phyloP scores from a whole-genome alignment of 2,113 vertebrate genomes.

The Limanda limanda region DNA sequence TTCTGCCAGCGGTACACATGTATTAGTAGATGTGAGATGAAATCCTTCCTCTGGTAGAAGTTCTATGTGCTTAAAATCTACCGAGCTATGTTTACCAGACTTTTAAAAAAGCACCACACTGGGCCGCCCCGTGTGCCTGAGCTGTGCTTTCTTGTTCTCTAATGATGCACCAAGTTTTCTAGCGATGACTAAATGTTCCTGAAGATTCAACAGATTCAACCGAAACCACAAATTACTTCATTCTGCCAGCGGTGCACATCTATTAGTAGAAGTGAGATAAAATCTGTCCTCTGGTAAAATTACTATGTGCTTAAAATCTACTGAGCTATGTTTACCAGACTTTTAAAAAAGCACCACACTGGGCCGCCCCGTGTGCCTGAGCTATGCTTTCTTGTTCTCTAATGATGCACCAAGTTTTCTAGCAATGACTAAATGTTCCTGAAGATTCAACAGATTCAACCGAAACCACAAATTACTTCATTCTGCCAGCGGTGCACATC shows the following conservation, averaged over 20 bases:
- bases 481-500: slow-evolving; percentile 9
- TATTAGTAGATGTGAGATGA: slow-evolving; percentile 40
- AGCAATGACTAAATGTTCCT: not conserved
- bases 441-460: slow-evolving; percentile 19
- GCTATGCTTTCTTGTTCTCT: not conserved
- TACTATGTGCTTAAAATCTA: not conserved
- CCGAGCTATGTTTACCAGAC: slow-evolving; percentile 2
- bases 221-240: not conserved
- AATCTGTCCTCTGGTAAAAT: slow-evolving; percentile 35
- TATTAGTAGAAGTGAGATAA: slow-evolving; percentile 39
- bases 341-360: not conserved
- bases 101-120: not conserved
- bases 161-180: not conserved
- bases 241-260: slow-evolving; percentile 9
- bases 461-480: not conserved
- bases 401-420: not conserved
- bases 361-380: not conserved
- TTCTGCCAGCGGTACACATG: slow-evolving; percentile 10
- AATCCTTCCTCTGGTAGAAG: slow-evolving; percentile 37
- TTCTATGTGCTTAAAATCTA: not conserved
- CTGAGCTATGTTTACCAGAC: slow-evolving; percentile 1
- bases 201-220: slow-evolving; percentile 19
- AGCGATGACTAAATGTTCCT: not conserved
- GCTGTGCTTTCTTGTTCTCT: not conserved
- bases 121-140: not conserved